Base-by-base conservation (phyloP, 2,888 invertebrate genomes). In the Masnerella sp. region DNA sequence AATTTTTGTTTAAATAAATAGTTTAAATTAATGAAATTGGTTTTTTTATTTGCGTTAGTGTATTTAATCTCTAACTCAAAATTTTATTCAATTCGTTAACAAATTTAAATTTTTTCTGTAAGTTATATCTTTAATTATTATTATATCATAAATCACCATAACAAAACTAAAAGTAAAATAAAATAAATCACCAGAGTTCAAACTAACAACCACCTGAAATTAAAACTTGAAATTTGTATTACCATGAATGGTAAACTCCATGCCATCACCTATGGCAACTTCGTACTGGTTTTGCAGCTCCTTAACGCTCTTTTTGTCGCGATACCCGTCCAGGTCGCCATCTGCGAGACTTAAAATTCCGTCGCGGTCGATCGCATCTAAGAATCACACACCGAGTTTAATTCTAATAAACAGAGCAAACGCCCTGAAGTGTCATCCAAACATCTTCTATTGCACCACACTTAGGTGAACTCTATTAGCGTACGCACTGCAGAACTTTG, bases 191-290 rank as follows among this genome's bases (percentile, higher is more conserved):
- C n/a, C n/a, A n/a, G n/a, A n/a, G n/a, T n/a, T n/a, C n/a, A n/a
- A n/a, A n/a, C n/a, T 18, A 5, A 18, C 18, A 25, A 25, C 4
- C 25, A 25, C 7, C 4, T 25, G 7, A 25, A 5, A 25, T 25
- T 4, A 25, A 25, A 4, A 14, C 2, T 14, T 5, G 8, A n/a
- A n/a, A n/a, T n/a, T n/a, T n/a, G n/a, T 34, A 11, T 52, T 62
- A 92, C 95, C 96, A 88, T 95, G 96, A 89, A 96, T 96, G 52
- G 95, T 96, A 85, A 96, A 95, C 88, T 96, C 96, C 94, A 96
- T 96, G 78, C 96, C 96, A 87, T 96, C 96, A 45, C 96, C 96
- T 83, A 96, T 95, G 74, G 96, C 95, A 77, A 96, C 95, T 89
- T 96, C 96, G 78, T 96, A 91, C 88, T 95, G 94, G 67, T 88